Evolutionary conservation across 2,797 vertebrate species (phyloP).

Genomic region (Myoxocephalus aenaeus): DNA sequence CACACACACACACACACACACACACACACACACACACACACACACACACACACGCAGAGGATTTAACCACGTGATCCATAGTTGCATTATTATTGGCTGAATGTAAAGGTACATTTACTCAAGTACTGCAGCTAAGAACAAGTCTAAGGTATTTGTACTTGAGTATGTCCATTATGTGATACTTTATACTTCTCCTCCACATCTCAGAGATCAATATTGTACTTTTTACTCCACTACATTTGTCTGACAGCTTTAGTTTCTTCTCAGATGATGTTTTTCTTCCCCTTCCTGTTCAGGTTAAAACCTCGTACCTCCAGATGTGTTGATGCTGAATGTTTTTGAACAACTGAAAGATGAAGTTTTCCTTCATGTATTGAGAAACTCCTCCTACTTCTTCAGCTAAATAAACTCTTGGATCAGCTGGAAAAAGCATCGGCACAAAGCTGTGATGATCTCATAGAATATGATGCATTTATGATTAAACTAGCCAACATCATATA

Average conservation of each 20-base stretch:
- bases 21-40: conserved; percentile 35
- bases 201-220: not conserved
- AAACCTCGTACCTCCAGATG: not conserved
- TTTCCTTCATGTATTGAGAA: not conserved
- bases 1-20: conserved; percentile 14
- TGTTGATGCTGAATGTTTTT: not conserved
- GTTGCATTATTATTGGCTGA: conserved; percentile 43
- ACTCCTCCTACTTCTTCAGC: not conserved
- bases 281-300: not conserved
- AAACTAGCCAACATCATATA: not conserved
- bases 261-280: not conserved
- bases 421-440: not conserved
- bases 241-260: not conserved
- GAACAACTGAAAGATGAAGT: not conserved
- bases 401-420: not conserved
- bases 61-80: conserved; percentile 77
- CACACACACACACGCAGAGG: conserved; percentile 33
- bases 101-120: not conserved
- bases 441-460: not conserved
- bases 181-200: not conserved
- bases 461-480: not conserved
- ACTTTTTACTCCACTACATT: not conserved
- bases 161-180: not conserved
- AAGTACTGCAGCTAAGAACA: not conserved
- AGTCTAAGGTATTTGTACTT: not conserved